Evolutionary conservation across 1,140 invertebrate genomes (phyloP), one percentile per base, ranked within the genome.

Genomic region (Drosophila subpulchrella): DNA sequence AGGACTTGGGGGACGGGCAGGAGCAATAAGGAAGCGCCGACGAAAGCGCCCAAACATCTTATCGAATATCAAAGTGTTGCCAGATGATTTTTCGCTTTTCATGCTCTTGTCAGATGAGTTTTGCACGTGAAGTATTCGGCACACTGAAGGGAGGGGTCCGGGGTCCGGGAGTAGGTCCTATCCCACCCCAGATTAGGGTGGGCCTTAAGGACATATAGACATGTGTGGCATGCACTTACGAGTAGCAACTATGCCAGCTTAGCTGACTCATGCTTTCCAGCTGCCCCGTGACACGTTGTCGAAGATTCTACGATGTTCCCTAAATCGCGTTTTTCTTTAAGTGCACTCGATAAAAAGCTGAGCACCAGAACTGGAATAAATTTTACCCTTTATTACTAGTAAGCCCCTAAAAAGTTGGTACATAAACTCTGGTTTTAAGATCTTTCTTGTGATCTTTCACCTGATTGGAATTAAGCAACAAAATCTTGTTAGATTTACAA

Each of bases 11-110:
- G 41, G 42, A 20, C 15, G 47, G 47, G 32, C 5, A 15, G 32
- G 46, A 30, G 38, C 38, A 46, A 10, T 54, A 32, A 42, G 59
- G 24, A 51, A 60, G 58, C 39, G 5, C 12, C 27, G 59, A 32
- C 34, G 34, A 47, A 24, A 58, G 44, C 44, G 50, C 53, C 56
- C 32, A 59, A 57, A 17, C 67, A 34, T 82, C 75, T 86, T 86
- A 85, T 85, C 83, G 82, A 86, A 86, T 85, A 86, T 85, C 82
- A 85, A 85, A 85, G 82, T 85, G 82, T 82, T 85, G 78, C 80
- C 74, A 81, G 75, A 78, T 86, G 82, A 78, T 85, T 86, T 73
- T 82, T 75, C 55, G 77, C 73, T 73, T 51, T 34, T 51, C 48
- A 51, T 32, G 48, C 48, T 51, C 27, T 51, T 68, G 47, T 76